Conservation (phyloP, 2,797 vertebrate genomes). For the Epinephelus coioides region DNA sequence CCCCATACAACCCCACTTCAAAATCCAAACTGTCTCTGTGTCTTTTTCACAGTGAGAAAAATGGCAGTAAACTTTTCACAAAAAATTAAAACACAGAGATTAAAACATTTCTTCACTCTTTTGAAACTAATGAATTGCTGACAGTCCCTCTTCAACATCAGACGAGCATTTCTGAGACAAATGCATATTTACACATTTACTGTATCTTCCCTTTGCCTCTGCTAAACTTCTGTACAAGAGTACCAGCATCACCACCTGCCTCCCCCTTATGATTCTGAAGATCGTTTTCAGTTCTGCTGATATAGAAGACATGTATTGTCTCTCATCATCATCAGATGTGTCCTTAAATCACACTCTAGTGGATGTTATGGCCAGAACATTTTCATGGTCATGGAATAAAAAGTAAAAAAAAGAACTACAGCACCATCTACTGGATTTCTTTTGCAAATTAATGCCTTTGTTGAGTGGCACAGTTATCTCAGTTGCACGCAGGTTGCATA, state of each 20-base stretch:
- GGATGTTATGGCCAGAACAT: not conserved
- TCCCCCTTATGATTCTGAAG: not conserved
- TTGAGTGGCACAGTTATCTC: not conserved
- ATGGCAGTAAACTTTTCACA: too few relatives aligned
- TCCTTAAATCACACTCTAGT: not conserved
- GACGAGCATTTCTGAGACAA: not conserved
- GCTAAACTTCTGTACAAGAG: too few relatives aligned
- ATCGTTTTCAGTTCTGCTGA: not conserved
- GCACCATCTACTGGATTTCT: constrained; percentile 15
- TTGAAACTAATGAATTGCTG: not conserved
- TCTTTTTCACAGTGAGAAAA: not conserved
- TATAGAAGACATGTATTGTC: too few relatives aligned
- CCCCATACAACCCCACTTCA: too few relatives aligned
- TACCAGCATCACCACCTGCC: not conserved
- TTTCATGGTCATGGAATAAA: not conserved
- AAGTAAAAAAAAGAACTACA: not conserved
- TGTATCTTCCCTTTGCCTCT: too few relatives aligned
- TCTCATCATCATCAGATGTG: not conserved
- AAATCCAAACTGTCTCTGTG: too few relatives aligned
- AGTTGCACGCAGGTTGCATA: not conserved
- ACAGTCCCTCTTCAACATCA: not conserved
- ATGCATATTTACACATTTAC: too few relatives aligned
- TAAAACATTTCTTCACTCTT: not conserved
- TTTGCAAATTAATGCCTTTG: not conserved
- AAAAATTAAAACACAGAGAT: not conserved